Base-by-base conservation (phyloP, 2,113 vertebrate species). In the Tachycineta bicolor region DNA sequence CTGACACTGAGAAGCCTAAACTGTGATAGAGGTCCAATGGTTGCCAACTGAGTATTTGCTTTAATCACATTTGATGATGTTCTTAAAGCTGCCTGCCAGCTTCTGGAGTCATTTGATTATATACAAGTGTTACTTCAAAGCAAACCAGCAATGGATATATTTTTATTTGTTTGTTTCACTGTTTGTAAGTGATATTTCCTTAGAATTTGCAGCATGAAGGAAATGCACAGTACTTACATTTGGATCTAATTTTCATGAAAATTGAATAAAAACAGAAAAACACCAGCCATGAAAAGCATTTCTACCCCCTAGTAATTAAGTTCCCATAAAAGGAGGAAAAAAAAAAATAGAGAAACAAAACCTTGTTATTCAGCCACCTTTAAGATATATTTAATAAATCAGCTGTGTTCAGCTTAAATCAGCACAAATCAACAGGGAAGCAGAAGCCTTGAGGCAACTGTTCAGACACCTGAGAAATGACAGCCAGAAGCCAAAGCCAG, bases 141-240 rank as follows among this genome's bases (percentile, higher is more conserved):
- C 83, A 71, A 96, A 95, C 89, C 94, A 94, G 77, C 83, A 93
- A 77, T 41, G 71, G 76, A 93, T 92, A 84, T 44, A 4, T 93
- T 94, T 94, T 93, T 95, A 77, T 96, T 96, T 97, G 92, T 92
- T 95, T 96, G 75, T 92, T 95, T 96, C 89, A 76, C n/a, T 87
- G 69, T 84, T 95, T 91, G 60, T 68, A 96, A 95, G 67, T 44
- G 34, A 50, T 82, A 87, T 73, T 95, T 95, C 71, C 73, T 71
- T 64, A 82, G 81, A 95, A 94, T 85, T 91, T 95, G 25, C 65
- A 95, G 89, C 9, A 0, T 89, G 91, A 89, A 94, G 37, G 49
- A 94, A 96, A 95, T 87, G 87, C 62, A 87, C 5, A 11, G 70
- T 53, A 75, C 81, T 95, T 91, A 79, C 0, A 4, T 68, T 87